A percentile compares a stretch with the other conserved stretches of the same genome.
Conservation (phyloP, 2,888 invertebrate species). For the Cloeon dipterum region DNA sequence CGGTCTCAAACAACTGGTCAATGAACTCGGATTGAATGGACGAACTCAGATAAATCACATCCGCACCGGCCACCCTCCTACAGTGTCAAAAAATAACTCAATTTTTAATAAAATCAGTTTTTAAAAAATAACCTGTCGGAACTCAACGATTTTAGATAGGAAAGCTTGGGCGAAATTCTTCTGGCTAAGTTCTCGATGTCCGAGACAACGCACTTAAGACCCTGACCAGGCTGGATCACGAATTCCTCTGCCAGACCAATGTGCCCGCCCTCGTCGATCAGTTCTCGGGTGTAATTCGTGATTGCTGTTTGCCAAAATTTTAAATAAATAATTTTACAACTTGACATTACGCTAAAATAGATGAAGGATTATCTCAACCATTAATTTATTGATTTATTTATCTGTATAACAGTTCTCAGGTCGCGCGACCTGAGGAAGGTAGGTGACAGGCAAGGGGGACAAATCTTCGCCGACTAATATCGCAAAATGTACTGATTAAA, state of each 20-base stretch:
- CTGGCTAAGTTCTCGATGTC: conserved; percentile 30
- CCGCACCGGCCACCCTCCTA: background rate
- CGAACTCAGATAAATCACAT: background rate
- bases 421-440: no score
- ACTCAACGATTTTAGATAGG: conserved; percentile 18
- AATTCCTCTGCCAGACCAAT: conserved; percentile 48
- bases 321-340: no score
- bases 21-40: background rate
- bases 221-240: conserved; percentile 78
- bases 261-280: conserved; percentile 31
- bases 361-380: conserved; percentile 5
- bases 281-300: conserved; percentile 59
- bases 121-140: no score
- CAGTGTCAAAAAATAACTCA: background rate
- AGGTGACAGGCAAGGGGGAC: no score
- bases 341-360: no score
- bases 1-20: conserved; percentile 18
- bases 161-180: conserved; percentile 31
- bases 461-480: no score
- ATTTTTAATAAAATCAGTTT: background rate
- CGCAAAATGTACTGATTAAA: no score
- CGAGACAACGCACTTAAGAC: conserved; percentile 53
- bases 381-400: background rate
- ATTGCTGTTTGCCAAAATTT: no score
- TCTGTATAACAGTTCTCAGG: no score